phyloP scores from a whole-genome alignment of 2,888 invertebrate genomes.

The Eurytoma adleriae region DNA sequence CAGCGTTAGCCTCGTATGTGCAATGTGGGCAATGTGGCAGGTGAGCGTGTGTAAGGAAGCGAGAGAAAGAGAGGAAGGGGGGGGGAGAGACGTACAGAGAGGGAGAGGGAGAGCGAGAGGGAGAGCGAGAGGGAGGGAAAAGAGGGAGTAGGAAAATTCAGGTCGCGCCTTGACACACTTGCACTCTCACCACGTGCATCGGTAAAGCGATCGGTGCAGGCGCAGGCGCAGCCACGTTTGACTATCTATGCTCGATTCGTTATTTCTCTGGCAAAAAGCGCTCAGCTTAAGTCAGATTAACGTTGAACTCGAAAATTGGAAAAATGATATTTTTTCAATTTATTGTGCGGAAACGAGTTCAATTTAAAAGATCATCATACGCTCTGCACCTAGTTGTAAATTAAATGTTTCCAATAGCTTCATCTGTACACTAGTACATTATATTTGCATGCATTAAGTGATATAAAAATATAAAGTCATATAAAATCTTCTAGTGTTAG shows the following conservation, averaged over 20 bases:
- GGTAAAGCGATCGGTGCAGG: constrained; percentile 59
- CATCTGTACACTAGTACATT: too few relatives aligned
- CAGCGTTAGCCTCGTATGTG: constrained; percentile 9
- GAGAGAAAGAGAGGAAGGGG: constrained; percentile 25
- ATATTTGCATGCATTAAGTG: too few relatives aligned
- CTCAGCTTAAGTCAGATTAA: neutral
- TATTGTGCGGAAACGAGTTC: too few relatives aligned
- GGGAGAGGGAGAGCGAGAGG: constrained; percentile 47
- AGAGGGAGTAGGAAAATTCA: constrained; percentile 75
- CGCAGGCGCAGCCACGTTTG: constrained; percentile 65
- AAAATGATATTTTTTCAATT: too few relatives aligned
- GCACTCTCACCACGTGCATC: constrained; percentile 75
- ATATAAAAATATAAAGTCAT: too few relatives aligned
- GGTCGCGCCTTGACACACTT: constrained; percentile 76
- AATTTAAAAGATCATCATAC: too few relatives aligned
- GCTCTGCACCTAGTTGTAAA: too few relatives aligned
- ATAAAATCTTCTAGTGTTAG: too few relatives aligned
- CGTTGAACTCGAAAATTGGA: too few relatives aligned
- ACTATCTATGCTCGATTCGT: constrained; percentile 33
- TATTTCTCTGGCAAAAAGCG: constrained; percentile 29
- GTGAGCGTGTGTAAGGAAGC: neutral
- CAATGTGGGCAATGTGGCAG: neutral
- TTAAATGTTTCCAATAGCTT: too few relatives aligned
- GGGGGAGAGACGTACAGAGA: too few relatives aligned
- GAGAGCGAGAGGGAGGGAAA: constrained; percentile 44